Percentiles rank a stretch among this genome's conserved stretches.
These are phyloP conservation scores for Heliconius aoede DNA, from an alignment of 2,888 invertebrate genomes.

Conservation along the genomic window DNA sequence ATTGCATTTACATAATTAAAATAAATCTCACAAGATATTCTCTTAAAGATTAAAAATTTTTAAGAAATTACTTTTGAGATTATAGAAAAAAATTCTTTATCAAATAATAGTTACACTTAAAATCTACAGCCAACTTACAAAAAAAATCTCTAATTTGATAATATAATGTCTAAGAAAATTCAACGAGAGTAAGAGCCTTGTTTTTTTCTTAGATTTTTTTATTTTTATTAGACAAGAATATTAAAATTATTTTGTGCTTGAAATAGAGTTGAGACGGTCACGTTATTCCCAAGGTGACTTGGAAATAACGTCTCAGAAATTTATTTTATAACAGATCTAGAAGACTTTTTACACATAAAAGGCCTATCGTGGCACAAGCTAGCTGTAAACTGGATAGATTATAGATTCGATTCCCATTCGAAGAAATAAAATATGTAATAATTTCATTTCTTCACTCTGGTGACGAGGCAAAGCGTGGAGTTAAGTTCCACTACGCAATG, in stretches of 20 bases:
- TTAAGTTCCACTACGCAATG: too few relatives aligned
- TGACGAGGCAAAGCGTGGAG: too few relatives aligned
- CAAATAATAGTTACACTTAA: neutral
- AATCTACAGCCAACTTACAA: neutral
- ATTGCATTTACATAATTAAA: neutral
- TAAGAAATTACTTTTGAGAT: neutral
- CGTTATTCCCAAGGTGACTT: conserved; percentile 1
- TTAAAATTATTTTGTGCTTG: too few relatives aligned
- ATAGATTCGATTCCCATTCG: neutral
- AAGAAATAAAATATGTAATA: too few relatives aligned
- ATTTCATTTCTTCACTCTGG: neutral
- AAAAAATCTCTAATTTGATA: neutral
- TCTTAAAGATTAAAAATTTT: neutral
- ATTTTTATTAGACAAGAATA: neutral
- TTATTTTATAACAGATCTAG: neutral
- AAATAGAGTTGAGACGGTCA: neutral
- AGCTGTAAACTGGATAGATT: too few relatives aligned
- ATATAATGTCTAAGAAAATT: neutral
- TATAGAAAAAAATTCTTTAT: neutral
- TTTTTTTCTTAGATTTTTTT: neutral
- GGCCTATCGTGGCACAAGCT: too few relatives aligned
- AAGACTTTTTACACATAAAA: neutral
- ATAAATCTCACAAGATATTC: too few relatives aligned
- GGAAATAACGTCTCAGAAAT: neutral
- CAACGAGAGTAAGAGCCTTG: neutral